These are phyloP conservation scores for Pseudomyrmex cubaensis DNA, from an alignment of 1,140 invertebrate genomes.

Conservation along the genomic window DNA sequence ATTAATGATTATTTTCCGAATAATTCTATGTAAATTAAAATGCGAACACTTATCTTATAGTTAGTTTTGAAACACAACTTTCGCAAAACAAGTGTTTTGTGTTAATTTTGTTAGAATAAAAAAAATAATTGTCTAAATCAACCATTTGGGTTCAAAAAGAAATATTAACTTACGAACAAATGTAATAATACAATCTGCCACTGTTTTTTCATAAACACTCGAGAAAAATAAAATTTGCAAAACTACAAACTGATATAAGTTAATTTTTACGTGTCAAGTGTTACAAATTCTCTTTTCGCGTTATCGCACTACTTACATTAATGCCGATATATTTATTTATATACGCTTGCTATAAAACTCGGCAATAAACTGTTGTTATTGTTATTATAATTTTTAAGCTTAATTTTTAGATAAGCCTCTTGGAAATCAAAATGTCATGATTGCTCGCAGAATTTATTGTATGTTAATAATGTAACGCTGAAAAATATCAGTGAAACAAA, in stretches of 20 bases:
- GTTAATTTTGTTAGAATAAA: background rate
- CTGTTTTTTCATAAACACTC: background rate
- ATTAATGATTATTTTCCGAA: background rate
- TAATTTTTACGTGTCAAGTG: background rate
- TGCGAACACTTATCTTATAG: background rate
- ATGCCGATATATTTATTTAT: conserved; percentile 59
- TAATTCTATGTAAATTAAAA: conserved; percentile 4
- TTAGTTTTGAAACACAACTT: conserved; percentile 5
- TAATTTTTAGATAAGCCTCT: conserved; percentile 48
- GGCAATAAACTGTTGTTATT: conserved; percentile 70
- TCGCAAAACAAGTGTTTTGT: background rate
- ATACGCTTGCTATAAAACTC: conserved; percentile 34
- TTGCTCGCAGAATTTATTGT: conserved; percentile 13
- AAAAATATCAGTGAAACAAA: conserved; percentile 4
- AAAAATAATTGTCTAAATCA: background rate
- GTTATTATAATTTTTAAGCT: conserved; percentile 66
- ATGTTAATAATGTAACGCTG: conserved; percentile 27
- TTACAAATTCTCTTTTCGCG: conserved; percentile 8
- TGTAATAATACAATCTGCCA: conserved; percentile 7
- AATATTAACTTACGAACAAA: background rate
- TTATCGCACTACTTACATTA: conserved; percentile 5
- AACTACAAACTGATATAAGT: background rate
- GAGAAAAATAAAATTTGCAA: background rate
- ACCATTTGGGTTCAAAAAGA: background rate
- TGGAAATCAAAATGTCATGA: conserved; percentile 24